Percentiles rank a stretch among this genome's conserved stretches.
Conservation (phyloP, 1,140 invertebrate species). For the Aphelinus atriplicis region DNA sequence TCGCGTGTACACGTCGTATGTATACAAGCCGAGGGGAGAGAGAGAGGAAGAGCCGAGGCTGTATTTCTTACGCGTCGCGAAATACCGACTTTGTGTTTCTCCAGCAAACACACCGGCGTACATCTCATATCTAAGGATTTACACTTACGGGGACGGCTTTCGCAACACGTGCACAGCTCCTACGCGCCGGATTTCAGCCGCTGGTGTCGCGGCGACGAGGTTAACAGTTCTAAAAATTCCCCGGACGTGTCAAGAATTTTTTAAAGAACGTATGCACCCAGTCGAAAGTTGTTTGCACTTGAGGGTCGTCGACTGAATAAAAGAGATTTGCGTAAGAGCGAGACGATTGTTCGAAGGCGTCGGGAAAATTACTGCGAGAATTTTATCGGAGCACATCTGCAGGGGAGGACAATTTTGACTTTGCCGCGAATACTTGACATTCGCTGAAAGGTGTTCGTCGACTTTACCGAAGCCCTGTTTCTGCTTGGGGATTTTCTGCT, state of each 20-base stretch:
- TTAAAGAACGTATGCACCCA: too few species aligned
- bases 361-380: too few species aligned
- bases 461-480: too few species aligned
- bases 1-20: not conserved
- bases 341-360: too few species aligned
- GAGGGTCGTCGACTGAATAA: too few species aligned
- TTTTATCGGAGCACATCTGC: too few species aligned
- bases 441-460: too few species aligned
- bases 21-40: not conserved
- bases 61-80: not conserved
- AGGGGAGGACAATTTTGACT: too few species aligned
- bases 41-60: not conserved
- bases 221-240: not conserved
- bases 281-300: too few species aligned
- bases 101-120: not conserved
- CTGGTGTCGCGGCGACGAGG: not conserved
- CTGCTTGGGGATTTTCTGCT: too few species aligned
- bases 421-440: too few species aligned
- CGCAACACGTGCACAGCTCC: not conserved
- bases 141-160: not conserved
- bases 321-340: too few species aligned
- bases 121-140: conserved; percentile 18
- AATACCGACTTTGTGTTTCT: conserved; percentile 1
- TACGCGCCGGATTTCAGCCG: not conserved
- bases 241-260: not conserved